A percentile compares a stretch with the other conserved stretches of the same genome.
Conservation (phyloP, 2,113 vertebrate genomes). For the Falco punctatus region DNA sequence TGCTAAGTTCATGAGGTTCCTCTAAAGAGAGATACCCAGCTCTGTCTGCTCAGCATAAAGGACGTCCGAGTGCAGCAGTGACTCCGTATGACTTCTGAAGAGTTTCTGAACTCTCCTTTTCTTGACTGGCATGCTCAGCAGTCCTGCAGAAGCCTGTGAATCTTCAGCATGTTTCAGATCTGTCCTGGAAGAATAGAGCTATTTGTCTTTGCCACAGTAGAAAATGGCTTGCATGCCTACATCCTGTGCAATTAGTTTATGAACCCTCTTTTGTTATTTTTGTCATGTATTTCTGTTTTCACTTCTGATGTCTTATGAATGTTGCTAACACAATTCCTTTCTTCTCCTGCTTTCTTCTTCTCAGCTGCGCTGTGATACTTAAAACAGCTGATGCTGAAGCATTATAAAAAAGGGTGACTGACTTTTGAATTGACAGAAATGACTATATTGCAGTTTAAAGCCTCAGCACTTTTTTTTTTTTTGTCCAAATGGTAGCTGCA, state of each 20-base stretch:
- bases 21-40: background rate
- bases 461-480: background rate
- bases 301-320: conserved; percentile 44
- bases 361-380: background rate
- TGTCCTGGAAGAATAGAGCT: conserved; percentile 51
- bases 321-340: conserved; percentile 40
- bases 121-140: background rate
- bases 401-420: background rate
- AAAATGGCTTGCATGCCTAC: conserved; percentile 56
- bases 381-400: conserved; percentile 34
- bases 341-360: conserved; percentile 32
- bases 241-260: conserved; percentile 56
- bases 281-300: conserved; percentile 64
- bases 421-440: background rate
- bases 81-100: background rate
- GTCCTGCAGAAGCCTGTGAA: conserved; percentile 25
- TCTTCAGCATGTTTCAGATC: conserved; percentile 50
- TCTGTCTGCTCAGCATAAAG: background rate
- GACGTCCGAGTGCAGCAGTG: background rate
- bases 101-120: background rate
- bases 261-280: conserved; percentile 60
- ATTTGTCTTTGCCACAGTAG: conserved; percentile 58
- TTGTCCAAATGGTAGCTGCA: background rate
- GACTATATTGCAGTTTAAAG: background rate
- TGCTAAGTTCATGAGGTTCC: background rate